Evolutionary conservation across 1,140 invertebrate species (phyloP), one percentile per base, ranked within the genome.

Genomic region (Elysia chlorotica): DNA sequence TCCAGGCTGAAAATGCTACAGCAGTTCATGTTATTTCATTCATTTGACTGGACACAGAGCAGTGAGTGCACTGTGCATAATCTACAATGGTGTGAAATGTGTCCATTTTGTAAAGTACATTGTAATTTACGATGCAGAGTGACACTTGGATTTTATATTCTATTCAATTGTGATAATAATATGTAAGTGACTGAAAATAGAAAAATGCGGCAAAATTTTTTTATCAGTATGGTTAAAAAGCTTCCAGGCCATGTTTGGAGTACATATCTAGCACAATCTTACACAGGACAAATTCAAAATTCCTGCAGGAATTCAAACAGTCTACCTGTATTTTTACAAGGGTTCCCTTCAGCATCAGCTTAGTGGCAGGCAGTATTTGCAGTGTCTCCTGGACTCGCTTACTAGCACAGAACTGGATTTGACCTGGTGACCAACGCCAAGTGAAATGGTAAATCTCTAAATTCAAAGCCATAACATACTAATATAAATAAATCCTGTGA

Each of bases 321-420:
- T n/a, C n/a, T 65, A 85, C 83, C 78, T 81, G 79, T 10, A 85
- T 76, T 76, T 81, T 81, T 25, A 76, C 69, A n/a, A 80, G 54
- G 23, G 81, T 76, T 33, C 81, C 78, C 71, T 79, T 80, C 25
- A 85, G 53, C 80, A 83, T 81, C 5, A 85, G 70, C 73, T 83
- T 85, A 25, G 82, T 81, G n/a, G 82, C 81, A 19, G 79, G 80
- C 74, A 85, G 69, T 35, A 71, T 17, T n/a, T 41, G 53, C 21
- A 71, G 17, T 31, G 66, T 57, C n/a, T 76, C 65, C 37, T 61
- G 63, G 23, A 28, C 38, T 38, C 31, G 6, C 53, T 68, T 28
- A n/a, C 62, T 57, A 19, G 56, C 62, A 41, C 53, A 17, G 41
- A 28, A 65, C 41, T 65, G 38, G 23, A 62, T 23, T 66, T 79